Conservation (phyloP, 2,797 vertebrate genomes). For the Hydrolagus colliei region DNA sequence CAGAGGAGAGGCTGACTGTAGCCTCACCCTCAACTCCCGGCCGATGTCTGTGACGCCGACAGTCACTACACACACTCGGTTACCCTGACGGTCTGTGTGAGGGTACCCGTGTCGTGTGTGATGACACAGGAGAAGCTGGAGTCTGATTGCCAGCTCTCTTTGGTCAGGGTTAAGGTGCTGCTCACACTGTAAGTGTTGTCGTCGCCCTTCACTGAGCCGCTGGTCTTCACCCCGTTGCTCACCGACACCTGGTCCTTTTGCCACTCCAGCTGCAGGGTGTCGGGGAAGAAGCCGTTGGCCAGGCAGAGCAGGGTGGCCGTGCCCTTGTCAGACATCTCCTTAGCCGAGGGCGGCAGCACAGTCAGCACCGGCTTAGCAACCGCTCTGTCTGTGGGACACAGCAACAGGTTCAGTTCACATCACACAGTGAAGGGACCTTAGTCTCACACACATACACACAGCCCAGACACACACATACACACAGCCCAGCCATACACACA, state of each 20-base stretch:
- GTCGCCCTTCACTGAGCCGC: not conserved
- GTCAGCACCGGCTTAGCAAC: not conserved
- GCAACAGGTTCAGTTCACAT: not conserved
- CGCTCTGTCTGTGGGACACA: not conserved
- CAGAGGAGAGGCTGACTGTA: no score
- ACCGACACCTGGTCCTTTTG: not conserved
- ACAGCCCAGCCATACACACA: no score
- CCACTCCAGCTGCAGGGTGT: not conserved
- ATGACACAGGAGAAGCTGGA: not conserved
- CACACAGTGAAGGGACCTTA: no score
- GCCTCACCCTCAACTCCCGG: not conserved
- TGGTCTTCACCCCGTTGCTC: not conserved
- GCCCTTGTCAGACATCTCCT: not conserved
- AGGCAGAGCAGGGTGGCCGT: slow-evolving; percentile 10
- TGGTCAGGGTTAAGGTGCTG: not conserved
- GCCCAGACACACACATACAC: no score
- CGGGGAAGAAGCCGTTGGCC: not conserved
- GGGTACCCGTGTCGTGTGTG: not conserved
- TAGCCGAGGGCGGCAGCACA: not conserved
- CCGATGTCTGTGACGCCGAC: not conserved
- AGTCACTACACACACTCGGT: not conserved
- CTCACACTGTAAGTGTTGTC: slow-evolving; percentile 10
- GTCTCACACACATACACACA: no score
- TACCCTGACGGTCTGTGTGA: not conserved
- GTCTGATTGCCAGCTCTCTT: not conserved